Conservation (phyloP, 2,797 vertebrate genomes). For the Chiroxiphia lanceolata region DNA sequence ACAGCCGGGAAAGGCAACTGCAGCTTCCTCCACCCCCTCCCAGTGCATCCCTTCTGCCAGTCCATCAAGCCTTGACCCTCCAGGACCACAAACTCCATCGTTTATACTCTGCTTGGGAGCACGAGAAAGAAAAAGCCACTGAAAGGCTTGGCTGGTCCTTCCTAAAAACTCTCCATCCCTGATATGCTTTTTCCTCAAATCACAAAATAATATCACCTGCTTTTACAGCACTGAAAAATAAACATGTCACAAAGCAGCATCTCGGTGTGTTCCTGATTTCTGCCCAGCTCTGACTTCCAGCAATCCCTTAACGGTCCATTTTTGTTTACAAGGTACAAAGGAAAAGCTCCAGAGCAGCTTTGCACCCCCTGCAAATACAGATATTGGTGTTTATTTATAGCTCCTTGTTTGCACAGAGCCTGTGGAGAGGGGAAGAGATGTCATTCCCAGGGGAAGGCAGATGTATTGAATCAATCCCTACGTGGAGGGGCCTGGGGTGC, state of each 20-base stretch:
- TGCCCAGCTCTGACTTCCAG: background rate
- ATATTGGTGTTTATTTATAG: conserved; percentile 35
- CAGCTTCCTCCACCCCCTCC: background rate
- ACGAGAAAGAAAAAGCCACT: background rate
- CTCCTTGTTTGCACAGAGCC: background rate
- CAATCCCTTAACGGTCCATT: background rate
- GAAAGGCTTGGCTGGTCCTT: background rate
- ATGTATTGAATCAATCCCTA: background rate
- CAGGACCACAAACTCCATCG: rapidly evolving
- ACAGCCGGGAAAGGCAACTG: background rate
- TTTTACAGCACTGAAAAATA: background rate
- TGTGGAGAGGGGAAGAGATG: background rate
- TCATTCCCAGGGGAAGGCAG: background rate
- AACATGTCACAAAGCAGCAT: background rate
- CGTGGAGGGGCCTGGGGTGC: background rate
- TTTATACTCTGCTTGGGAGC: background rate
- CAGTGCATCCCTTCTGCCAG: background rate
- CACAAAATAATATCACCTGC: background rate
- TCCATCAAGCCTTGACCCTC: background rate
- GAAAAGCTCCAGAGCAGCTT: background rate
- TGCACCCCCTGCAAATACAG: background rate
- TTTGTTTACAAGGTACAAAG: background rate
- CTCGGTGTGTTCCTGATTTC: background rate
- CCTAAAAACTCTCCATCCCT: background rate
- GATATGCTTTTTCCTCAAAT: background rate